Conservation (phyloP, 2,113 vertebrate genomes). For the Corynorhinus townsendii region DNA sequence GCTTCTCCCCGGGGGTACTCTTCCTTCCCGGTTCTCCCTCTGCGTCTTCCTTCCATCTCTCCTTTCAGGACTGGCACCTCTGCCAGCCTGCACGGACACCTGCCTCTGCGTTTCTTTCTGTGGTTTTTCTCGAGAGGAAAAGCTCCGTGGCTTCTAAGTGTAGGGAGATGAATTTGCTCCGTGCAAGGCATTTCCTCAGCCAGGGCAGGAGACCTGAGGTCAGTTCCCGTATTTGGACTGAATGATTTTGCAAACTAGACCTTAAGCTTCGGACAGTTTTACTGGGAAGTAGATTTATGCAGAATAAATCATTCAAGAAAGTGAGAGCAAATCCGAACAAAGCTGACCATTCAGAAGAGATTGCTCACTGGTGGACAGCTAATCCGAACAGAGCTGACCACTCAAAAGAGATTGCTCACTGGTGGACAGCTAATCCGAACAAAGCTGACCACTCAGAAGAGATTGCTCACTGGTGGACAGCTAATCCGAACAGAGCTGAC, state of each 20-base stretch:
- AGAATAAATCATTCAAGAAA: slow-evolving; percentile 36
- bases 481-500: neutral
- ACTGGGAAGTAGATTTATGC: neutral
- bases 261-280: neutral
- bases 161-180: neutral
- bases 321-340: neutral
- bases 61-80: neutral
- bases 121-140: neutral
- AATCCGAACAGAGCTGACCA: neutral
- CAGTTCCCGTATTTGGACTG: neutral
- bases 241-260: neutral
- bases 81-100: neutral
- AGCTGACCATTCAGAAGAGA: neutral
- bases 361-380: neutral
- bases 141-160: neutral
- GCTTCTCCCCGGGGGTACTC: neutral
- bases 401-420: neutral
- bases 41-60: neutral
- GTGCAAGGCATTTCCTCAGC: neutral
- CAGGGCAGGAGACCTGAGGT: neutral
- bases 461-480: neutral
- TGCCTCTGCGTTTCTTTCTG: neutral
- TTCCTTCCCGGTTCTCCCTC: neutral
- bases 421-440: neutral
- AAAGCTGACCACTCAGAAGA: neutral